phyloP scores from a whole-genome alignment of 2,113 vertebrate genomes.

The Hippocampus barbouri region DNA sequence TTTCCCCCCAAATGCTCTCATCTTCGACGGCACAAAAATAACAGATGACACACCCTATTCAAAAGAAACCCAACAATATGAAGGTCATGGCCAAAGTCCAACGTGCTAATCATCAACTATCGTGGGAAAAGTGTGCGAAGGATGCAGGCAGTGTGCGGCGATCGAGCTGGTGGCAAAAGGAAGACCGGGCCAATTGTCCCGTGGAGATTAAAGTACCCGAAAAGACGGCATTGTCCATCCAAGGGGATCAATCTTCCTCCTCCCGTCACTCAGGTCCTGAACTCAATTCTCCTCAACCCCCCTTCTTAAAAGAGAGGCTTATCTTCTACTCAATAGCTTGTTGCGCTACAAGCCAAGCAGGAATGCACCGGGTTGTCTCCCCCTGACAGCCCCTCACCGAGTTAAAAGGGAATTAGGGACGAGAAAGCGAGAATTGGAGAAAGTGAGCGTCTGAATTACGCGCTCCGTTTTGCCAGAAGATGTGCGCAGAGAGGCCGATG shows the following conservation, averaged over 20 bases:
- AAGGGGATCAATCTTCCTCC: constrained; percentile 98
- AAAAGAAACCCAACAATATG: constrained; percentile 60
- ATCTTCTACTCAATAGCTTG: constrained; percentile 97
- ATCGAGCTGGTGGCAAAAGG: constrained; percentile 59
- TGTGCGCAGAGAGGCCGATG: constrained; percentile 69
- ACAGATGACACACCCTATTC: constrained; percentile 73
- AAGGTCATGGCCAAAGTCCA: constrained; percentile 89
- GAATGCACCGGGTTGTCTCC: constrained; percentile 83
- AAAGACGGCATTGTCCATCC: constrained; percentile 91
- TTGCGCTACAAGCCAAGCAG: constrained; percentile 86
- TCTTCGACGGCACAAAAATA: constrained; percentile 65
- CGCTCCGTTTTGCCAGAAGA: constrained; percentile 69
- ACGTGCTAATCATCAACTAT: constrained; percentile 87
- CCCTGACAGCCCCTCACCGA: constrained; percentile 85
- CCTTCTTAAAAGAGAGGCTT: constrained; percentile 97
- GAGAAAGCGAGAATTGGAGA: constrained; percentile 52
- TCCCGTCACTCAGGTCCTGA: constrained; percentile 98
- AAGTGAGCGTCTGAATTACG: constrained; percentile 64
- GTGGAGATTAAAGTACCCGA: constrained; percentile 93
- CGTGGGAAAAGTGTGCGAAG: constrained; percentile 92
- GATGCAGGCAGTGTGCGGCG: constrained; percentile 63
- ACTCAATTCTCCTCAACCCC: constrained; percentile 86
- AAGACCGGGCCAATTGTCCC: constrained; percentile 92
- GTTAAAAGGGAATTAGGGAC: constrained; percentile 76
- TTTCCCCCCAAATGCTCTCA: constrained; percentile 31